Evolutionary conservation across 2,797 vertebrate species (phyloP), one percentile per base, ranked within the genome.

Genomic region (Lagocephalus sceleratus): DNA sequence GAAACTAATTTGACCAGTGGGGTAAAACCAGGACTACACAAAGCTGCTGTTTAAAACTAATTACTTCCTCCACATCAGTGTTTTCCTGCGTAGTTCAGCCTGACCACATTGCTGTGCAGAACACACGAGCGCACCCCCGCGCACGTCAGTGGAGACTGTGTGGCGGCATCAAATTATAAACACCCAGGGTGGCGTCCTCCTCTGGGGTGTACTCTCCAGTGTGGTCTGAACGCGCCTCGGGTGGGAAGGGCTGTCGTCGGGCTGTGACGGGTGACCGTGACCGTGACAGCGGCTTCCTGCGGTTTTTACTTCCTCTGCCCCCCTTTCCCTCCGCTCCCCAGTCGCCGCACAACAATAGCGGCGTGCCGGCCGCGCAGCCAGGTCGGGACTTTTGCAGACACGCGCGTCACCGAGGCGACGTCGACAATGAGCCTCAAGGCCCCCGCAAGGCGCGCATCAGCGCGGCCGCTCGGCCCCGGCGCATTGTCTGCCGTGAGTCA

Each of bases 221-320:
- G 76, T 62, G 71, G 80, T 81, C 63, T 62, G 69, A 54, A 71
- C 60, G 54, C 70, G 59, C 51, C 14, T 46, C 47, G 56, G 59
- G 55, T 46, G 50, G 29, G 66, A 55, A 61, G 75, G 68, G 55
- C 41, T 52, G 73, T 60, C 67, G 73, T 75, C 64, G 64, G 67
- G 73, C 68, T 4, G 1, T 67, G 64, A 78, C 45, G 74, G 73
- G 67, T 74, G 76, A 79, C 73, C 79, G 66, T 78, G 85, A 84
- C 84, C 80, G 20, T 87, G 85, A 85, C 83, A 77, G 70, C 50
- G 16, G 77, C 55, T 87, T 90, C 87, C 88, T 85, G 84, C 79
- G 80, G 77, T 68, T 78, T 29, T 62, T 63, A 68, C 73, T 84
- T 84, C 80, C 76, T 19, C 51, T 55, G 40, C 39, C 45, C 57